phyloP scores from a whole-genome alignment of 1,140 invertebrate species.

The Lethocerus indicus region DNA sequence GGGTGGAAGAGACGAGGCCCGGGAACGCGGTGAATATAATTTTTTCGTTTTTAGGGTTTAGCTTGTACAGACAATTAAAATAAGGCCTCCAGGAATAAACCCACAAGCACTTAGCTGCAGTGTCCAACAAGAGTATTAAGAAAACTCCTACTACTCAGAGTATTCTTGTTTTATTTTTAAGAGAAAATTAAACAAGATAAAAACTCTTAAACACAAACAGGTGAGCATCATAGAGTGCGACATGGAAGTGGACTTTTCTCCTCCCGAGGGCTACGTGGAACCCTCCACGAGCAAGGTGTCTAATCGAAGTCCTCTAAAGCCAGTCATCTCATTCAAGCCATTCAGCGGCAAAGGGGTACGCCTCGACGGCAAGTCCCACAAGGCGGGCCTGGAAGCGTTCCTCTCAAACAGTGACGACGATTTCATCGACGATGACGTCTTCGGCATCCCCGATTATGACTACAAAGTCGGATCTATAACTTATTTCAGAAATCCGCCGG shows the following conservation, averaged over 20 bases:
- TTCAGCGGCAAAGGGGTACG: conserved; percentile 16
- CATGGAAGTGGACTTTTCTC: conserved; percentile 98
- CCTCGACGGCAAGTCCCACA: conserved; percentile 30
- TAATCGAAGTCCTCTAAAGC: not conserved
- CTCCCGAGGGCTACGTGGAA: conserved; percentile 72
- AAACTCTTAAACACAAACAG: too few relatives aligned
- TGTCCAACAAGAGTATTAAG: too few relatives aligned
- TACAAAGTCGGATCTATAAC: conserved; percentile 66
- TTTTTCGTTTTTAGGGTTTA: too few relatives aligned
- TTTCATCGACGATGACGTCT: conserved; percentile 29
- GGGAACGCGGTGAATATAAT: conserved; percentile 87
- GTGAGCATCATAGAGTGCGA: conserved; percentile 84
- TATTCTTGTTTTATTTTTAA: too few relatives aligned
- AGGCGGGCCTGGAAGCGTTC: conserved; percentile 41
- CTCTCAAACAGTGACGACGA: conserved; percentile 46
- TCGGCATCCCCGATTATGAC: conserved; percentile 87
- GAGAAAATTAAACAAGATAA: too few relatives aligned
- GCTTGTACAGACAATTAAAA: too few relatives aligned
- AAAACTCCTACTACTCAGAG: too few relatives aligned
- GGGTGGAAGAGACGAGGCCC: conserved; percentile 89
- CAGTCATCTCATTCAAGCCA: not conserved
- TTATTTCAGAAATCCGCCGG: conserved; percentile 57
- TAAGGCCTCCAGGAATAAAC: too few relatives aligned
- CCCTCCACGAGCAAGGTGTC: not conserved
- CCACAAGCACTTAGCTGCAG: too few relatives aligned